These are phyloP conservation scores for Sitodiplosis mosellana DNA, from an alignment of 1,140 invertebrate genomes.

Conservation along the genomic window DNA sequence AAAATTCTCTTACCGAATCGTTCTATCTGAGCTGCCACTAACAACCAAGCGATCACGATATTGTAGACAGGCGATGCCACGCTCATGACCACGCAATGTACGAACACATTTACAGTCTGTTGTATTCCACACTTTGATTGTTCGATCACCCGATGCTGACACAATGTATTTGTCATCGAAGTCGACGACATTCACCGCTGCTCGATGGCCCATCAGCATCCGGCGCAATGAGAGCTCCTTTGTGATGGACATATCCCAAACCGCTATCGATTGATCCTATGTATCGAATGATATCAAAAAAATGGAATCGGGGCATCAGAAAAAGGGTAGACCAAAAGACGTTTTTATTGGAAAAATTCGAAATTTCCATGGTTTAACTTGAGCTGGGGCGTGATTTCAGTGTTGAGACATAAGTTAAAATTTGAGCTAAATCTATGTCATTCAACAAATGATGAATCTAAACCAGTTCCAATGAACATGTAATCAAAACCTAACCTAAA, in stretches of 20 bases:
- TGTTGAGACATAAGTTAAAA: no score
- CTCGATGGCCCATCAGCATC: slow-evolving; percentile 92
- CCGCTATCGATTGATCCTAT: slow-evolving; percentile 94
- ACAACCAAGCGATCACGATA: slow-evolving; percentile 94
- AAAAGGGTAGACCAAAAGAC: not conserved
- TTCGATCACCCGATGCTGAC: slow-evolving; percentile 96
- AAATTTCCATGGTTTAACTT: no score
- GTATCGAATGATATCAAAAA: not conserved
- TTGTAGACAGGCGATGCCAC: slow-evolving; percentile 97
- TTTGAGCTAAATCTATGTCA: no score
- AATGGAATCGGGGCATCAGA: not conserved
- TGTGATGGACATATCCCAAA: slow-evolving; percentile 98
- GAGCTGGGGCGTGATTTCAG: no score
- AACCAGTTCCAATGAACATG: no score
- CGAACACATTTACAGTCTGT: slow-evolving; percentile 97
- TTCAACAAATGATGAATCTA: no score
- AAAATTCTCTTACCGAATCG: slow-evolving; percentile 54
- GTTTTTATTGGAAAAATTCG: no score
- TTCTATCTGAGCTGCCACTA: slow-evolving; percentile 97
- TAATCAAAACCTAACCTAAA: no score
- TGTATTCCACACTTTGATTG: slow-evolving; percentile 99
- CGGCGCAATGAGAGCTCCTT: slow-evolving; percentile 87
- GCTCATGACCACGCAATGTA: slow-evolving; percentile 97
- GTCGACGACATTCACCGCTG: slow-evolving; percentile 98
- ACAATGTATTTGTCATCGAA: slow-evolving; percentile 99